Evolutionary conservation across 1,140 invertebrate species (phyloP).

Genomic region (Pantala flavescens): DNA sequence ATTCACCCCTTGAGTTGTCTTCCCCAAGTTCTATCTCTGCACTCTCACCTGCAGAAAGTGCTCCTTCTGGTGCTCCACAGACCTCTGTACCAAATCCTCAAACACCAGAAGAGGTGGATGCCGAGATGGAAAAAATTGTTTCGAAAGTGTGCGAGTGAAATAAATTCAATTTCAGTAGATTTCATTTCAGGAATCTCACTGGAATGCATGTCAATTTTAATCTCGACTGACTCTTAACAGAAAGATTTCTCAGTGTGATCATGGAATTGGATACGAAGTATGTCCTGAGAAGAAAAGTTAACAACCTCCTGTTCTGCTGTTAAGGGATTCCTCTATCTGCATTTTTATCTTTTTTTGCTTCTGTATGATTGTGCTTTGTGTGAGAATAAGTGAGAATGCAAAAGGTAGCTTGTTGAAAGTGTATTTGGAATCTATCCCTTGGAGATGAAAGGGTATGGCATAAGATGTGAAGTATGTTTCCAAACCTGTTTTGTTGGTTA

Average conservation of each 20-base stretch:
- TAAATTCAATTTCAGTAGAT: not conserved
- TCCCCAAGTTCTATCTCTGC: slow-evolving; percentile 38
- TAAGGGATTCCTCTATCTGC: not conserved
- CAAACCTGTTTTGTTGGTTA: not conserved
- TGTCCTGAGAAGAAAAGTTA: not conserved
- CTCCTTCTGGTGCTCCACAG: not conserved
- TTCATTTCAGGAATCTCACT: too few relatives aligned
- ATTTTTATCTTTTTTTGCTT: not conserved
- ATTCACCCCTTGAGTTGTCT: slow-evolving; percentile 35
- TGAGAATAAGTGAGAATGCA: not conserved
- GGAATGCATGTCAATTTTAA: too few relatives aligned
- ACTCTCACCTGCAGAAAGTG: slow-evolving; percentile 31
- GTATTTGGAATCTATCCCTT: not conserved
- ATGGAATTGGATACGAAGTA: not conserved
- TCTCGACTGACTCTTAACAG: too few relatives aligned
- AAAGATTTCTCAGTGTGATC: too few relatives aligned
- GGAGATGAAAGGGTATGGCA: not conserved
- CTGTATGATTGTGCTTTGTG: not conserved
- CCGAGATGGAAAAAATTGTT: slow-evolving; percentile 65
- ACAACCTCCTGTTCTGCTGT: not conserved
- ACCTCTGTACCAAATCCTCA: not conserved
- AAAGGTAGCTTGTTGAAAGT: not conserved
- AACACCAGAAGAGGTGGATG: slow-evolving; percentile 34
- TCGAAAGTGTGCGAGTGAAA: slow-evolving; percentile 52
- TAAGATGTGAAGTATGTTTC: not conserved